Evolutionary conservation across 2,888 invertebrate genomes (phyloP), one percentile per base, ranked within the genome.

Genomic region (Neoitamus cyanurus): DNA sequence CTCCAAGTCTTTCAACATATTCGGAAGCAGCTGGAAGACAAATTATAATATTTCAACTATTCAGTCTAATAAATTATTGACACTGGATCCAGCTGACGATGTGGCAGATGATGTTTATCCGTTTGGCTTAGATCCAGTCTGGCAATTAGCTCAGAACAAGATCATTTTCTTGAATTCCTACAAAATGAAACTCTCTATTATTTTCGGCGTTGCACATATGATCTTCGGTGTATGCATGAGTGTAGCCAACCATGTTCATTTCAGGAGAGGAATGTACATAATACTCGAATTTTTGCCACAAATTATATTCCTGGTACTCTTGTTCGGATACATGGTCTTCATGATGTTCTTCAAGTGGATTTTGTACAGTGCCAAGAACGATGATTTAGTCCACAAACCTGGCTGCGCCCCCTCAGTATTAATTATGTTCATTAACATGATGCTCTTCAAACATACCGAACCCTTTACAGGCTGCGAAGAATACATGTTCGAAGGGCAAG

Each of bases 141-240:
- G 95, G 95, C 95, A 95, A 92, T 89, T 94, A 89, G 94, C 96
- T 31, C 93, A 94, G 86, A 98, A 98, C 92, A 98, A 98, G 92
- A 98, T 99, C 87, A 96, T 97, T 86, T 98, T 98, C 92, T 92
- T 97, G 86, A 99, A 99, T 92, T 97, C 98, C 0, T 97, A 96
- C 93, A 99, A 99, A 92, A 99, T 98, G 98, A 97, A 97, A 90
- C 92, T 98, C 86, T 98, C 98, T 73, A 97, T 99, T 84, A 96
- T 98, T 84, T 94, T 99, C 88, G 98, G 98, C 46, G 97, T 99
- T 0, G 89, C 94, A 31, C 99, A 99, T 92, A 99, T 99, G 99
- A 93, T 97, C 85, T 97, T 98, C 89, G 98, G 99, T 87, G 96
- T 98, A 11, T 93, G 94, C 89, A 94, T 98, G 92, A 96, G 95